Evolutionary conservation across 2,888 invertebrate genomes (phyloP), one percentile per base, ranked within the genome.

Genomic region (Thalpophila matura): DNA sequence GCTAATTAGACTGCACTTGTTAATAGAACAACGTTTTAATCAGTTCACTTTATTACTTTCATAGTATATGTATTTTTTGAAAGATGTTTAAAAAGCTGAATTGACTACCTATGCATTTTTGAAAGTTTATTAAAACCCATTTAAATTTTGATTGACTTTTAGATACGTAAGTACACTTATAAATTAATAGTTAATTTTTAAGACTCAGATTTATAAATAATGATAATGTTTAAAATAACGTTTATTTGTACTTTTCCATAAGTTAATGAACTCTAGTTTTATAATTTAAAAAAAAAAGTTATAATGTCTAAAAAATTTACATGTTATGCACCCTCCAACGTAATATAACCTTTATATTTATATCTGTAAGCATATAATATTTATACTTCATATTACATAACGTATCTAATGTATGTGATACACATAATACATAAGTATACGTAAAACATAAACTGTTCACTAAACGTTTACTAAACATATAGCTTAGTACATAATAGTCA

Each of bases 1-100:
- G 7, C 51, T 77, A 65, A 74, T 77, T 74, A 74, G 40, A 42
- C 47, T 50, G 49, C 24, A 47, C 59, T 65, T 42, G 56, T 45
- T 45, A n/a, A n/a, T n/a, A 37, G 24, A 61, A 60, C 42, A 45
- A 31, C 14, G 7, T 38, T 50, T 42, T 67, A 51, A 72, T 72
- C 53, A 45, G 24, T 24, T 27, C 29, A 50, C 3, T 54, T 12
- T 14, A 57, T 31, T 49, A 49, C 12, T 35, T 43, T 40, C 10
- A 24, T 26, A n/a, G 31, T 20, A 9, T 16, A 35, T 35, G n/a
- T 24, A 56, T 43, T n/a, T n/a, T n/a, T n/a, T n/a, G n/a, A n/a
- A n/a, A 43, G 29, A 49, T 24, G 50, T 35, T 18, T 3, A 50
- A 20, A 7, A 45, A 16, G 2, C 3, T 38, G n/a, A 20, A 18